Evolutionary conservation across 2,888 invertebrate genomes (phyloP), one percentile per base, ranked within the genome.

Genomic region (Geophilus truncorum): DNA sequence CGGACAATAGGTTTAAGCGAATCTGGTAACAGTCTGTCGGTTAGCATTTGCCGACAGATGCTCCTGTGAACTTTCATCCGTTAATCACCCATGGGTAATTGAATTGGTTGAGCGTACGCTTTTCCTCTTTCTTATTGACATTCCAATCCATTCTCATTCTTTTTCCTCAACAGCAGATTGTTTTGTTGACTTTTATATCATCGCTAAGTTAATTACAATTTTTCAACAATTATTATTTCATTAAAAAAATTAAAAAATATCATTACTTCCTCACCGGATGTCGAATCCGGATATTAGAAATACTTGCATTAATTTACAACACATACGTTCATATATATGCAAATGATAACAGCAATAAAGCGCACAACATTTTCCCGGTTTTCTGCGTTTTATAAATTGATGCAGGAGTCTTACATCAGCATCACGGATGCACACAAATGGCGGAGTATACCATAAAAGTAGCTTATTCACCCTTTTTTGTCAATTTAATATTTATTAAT

Each of bases 61-160:
- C 70, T 15, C 7, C 70, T 28, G 28, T 70, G 28, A 70, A 70
- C 70, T 70, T 70, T 28, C 70, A 70, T 70, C 15, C 70, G 70
- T 28, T 70, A 70, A 70, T 70, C 70, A 70, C 28, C 70, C 70
- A 0, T 57, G 25, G 70, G 28, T 70, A 70, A 70, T 70, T 70
- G 70, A 70, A 70, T 70, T 70, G 70, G 70, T 28, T 70, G 70
- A 70, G 70, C 28, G 70, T 28, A 23, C 28, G 28, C 70, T 70
- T 28, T 70, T 28, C 70, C 3, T 25, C 70, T 12, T 70, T 15
- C 70, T 70, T 70, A 70, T 70, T 70, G 70, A 25, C 25, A 70
- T 70, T 70, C 70, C 28, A 28, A 28, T 70, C 70, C n/a, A 9
- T 28, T 0, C n/a, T 3, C 23, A n/a, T n/a, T 62, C 4, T 0